Percentiles rank a stretch among this genome's conserved stretches.
Evolutionary conservation across 2,888 invertebrate genomes (phyloP).

Genomic region (Pseudococcus jackbeardsleyi): DNA sequence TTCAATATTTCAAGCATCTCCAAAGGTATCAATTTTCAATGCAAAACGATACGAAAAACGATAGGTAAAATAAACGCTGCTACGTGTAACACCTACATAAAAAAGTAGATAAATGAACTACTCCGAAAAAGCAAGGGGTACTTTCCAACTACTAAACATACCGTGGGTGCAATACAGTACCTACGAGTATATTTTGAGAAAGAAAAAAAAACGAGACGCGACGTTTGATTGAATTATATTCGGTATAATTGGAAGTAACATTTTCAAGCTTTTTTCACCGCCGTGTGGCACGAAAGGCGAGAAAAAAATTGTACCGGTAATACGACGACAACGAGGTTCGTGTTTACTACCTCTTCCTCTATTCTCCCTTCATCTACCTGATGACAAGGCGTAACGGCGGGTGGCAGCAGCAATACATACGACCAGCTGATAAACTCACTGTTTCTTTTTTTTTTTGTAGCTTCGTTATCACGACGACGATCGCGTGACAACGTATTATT

Average conservation of each 20-base stretch:
- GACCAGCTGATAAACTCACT: slow-evolving; percentile 1
- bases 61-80: neutral
- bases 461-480: neutral
- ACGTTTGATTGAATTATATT: slow-evolving; percentile 28
- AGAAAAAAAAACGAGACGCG: neutral
- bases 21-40: neutral
- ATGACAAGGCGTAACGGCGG: neutral
- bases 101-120: neutral
- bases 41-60: neutral
- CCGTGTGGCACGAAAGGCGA: neutral
- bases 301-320: slow-evolving; percentile 24
- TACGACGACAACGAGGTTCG: slow-evolving; percentile 14
- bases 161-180: neutral
- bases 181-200: neutral
- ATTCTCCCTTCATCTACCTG: neutral
- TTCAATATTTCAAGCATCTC: neutral
- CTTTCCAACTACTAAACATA: neutral
- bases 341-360: neutral
- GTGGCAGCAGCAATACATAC: neutral
- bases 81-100: neutral
- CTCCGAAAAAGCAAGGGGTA: neutral
- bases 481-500: slow-evolving; percentile 5
- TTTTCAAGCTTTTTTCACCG: slow-evolving; percentile 23
- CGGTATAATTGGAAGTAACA: slow-evolving; percentile 28
- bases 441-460: neutral